Percentiles rank a stretch among this genome's conserved stretches.
Conservation (phyloP, 2,797 vertebrate genomes). For the Eptatretus atami region DNA sequence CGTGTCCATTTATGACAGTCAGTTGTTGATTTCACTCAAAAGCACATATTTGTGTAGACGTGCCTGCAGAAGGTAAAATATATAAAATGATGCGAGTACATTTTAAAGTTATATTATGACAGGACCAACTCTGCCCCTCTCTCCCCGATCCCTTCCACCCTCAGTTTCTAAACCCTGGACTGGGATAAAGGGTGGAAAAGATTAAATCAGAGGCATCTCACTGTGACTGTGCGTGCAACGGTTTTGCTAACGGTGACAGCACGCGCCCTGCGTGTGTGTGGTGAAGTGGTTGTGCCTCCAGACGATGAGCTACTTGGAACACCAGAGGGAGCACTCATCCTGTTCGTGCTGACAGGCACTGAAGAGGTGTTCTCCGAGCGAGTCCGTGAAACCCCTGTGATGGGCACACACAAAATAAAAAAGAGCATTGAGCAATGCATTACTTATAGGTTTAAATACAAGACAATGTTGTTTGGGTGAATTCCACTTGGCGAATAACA, state of each 20-base stretch:
- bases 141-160: conserved; percentile 3
- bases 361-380: conserved; percentile 56
- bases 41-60: no score
- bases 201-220: conserved; percentile 16
- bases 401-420: not conserved
- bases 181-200: not conserved
- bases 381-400: conserved; percentile 43
- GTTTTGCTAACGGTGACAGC: conserved; percentile 53
- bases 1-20: no score
- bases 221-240: conserved; percentile 22
- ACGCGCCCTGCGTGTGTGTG: conserved; percentile 51
- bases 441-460: no score
- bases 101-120: no score
- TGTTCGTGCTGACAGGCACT: conserved; percentile 40
- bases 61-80: not conserved
- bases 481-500: no score
- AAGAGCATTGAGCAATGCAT: no score
- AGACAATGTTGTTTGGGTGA: no score
- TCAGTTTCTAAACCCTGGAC: no score
- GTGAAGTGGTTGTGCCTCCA: conserved; percentile 35
- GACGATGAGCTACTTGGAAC: conserved; percentile 13
- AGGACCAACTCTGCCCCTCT: not conserved
- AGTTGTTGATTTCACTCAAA: no score
- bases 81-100: not conserved
- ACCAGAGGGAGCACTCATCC: conserved; percentile 25